phyloP scores from a whole-genome alignment of 2,797 vertebrate species.

The Enteromius afrohamiltoni region DNA sequence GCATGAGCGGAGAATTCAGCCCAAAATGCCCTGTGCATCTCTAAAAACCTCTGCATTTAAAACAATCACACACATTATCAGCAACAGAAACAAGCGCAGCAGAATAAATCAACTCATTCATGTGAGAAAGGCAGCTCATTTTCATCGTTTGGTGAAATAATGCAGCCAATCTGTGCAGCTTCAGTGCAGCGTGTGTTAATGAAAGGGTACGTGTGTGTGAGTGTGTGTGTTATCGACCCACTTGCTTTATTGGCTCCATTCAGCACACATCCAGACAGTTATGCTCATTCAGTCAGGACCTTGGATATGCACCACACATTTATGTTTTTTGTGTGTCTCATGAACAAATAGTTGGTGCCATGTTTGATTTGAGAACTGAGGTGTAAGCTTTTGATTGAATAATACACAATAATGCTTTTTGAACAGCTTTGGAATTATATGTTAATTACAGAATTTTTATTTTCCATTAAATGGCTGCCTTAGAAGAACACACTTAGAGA shows the following conservation, averaged over 20 bases:
- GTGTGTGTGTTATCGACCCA: slow-evolving; percentile 65
- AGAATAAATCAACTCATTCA: slow-evolving; percentile 45
- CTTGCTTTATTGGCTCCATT: slow-evolving; percentile 73
- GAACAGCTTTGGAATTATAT: neutral
- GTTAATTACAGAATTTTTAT: slow-evolving; percentile 17
- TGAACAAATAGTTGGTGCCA: neutral
- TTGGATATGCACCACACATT: slow-evolving; percentile 65
- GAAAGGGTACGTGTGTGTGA: slow-evolving; percentile 48
- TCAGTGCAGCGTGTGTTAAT: slow-evolving; percentile 4
- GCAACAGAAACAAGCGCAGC: neutral
- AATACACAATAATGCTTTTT: neutral
- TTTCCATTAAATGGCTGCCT: slow-evolving; percentile 10
- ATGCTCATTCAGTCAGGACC: slow-evolving; percentile 65
- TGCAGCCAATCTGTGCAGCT: slow-evolving; percentile 51
- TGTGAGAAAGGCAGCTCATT: slow-evolving; percentile 35
- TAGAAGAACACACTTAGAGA: neutral
- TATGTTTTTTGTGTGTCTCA: neutral
- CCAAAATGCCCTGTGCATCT: neutral
- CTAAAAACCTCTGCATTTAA: slow-evolving; percentile 13
- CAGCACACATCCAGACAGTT: slow-evolving; percentile 65
- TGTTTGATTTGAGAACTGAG: neutral
- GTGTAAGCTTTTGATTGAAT: neutral
- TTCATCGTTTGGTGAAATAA: slow-evolving; percentile 55
- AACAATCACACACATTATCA: slow-evolving; percentile 21
- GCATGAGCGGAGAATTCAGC: neutral